Conservation (phyloP, 92 coral and sea anemone species). For the Palythoa grandiflora region DNA sequence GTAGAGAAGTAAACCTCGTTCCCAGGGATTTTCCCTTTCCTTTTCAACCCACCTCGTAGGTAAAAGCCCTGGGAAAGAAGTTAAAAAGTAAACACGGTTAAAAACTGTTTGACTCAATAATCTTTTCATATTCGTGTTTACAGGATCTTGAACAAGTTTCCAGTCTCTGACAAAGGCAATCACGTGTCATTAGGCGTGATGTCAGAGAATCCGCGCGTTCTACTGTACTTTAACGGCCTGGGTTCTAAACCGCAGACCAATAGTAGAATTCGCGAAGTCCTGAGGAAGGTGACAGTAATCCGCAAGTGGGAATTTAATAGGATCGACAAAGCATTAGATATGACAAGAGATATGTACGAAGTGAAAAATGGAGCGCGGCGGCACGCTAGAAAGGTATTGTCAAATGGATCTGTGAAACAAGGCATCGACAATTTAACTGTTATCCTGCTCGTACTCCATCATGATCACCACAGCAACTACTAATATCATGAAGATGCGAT, state of each 20-base stretch:
- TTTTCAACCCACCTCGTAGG: too few relatives aligned
- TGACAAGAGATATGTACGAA: constrained; percentile 3
- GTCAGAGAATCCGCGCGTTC: constrained; percentile 25
- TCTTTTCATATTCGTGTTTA: background rate
- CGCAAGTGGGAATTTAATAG: constrained; percentile 8
- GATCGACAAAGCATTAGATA: constrained; percentile 17
- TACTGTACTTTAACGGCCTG: constrained; percentile 35
- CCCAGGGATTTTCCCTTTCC: too few relatives aligned
- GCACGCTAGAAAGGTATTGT: background rate
- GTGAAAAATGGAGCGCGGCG: constrained; percentile 25
- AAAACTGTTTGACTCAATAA: too few relatives aligned
- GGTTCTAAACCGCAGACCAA: constrained; percentile 36
- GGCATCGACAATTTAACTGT: background rate
- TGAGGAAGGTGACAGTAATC: constrained; percentile 14
- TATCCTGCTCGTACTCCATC: too few relatives aligned
- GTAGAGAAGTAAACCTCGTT: too few relatives aligned
- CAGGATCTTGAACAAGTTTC: constrained; percentile 37
- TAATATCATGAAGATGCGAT: too few relatives aligned
- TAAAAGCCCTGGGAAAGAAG: too few relatives aligned
- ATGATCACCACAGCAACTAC: too few relatives aligned
- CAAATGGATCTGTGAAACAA: background rate
- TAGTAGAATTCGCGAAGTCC: constrained; percentile 20
- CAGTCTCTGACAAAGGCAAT: constrained; percentile 19
- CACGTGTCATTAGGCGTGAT: constrained; percentile 34
- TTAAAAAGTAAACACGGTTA: too few relatives aligned